A percentile compares a stretch with the other conserved stretches of the same genome.
These are phyloP conservation scores for Poeciliopsis turrubarensis DNA, from an alignment of 2,113 vertebrate genomes.

Conservation along the genomic window DNA sequence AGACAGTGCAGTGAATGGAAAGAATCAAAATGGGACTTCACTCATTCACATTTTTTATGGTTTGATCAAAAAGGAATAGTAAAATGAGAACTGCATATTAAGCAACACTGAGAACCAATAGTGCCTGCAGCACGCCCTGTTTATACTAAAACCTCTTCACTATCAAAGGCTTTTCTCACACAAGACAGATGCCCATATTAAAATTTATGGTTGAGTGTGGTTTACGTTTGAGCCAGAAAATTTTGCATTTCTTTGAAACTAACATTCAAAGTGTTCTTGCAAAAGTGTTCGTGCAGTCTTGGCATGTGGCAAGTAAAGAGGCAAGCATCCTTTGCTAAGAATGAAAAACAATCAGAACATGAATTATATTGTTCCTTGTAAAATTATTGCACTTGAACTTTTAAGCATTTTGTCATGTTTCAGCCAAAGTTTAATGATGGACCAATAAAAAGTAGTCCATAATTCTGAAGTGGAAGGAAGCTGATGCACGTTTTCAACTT, in stretches of 20 bases:
- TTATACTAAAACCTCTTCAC: not conserved
- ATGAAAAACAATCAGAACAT: not conserved
- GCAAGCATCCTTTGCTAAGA: not conserved
- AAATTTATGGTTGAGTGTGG: not conserved
- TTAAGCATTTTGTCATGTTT: not conserved
- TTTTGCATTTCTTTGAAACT: not conserved
- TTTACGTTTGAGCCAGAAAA: not conserved
- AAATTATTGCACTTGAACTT: not conserved
- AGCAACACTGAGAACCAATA: constrained; percentile 10
- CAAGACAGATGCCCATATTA: not conserved
- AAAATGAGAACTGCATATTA: constrained; percentile 42
- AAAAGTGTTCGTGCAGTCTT: not conserved
- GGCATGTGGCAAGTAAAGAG: not conserved
- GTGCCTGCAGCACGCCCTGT: not conserved
- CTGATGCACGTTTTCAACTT: not conserved
- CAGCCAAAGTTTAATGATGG: not conserved
- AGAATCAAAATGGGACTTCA: constrained; percentile 45
- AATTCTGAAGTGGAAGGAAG: not conserved
- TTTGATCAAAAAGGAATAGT: constrained; percentile 67
- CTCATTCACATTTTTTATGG: constrained; percentile 62
- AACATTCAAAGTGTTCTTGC: not conserved
- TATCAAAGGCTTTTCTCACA: constrained; percentile 8
- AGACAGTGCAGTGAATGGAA: constrained; percentile 46
- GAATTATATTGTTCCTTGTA: not conserved
- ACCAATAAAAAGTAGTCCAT: not conserved